Percentiles rank a stretch among this genome's conserved stretches.
Conservation (phyloP, 2,888 invertebrate genomes). For the Elegia similella region DNA sequence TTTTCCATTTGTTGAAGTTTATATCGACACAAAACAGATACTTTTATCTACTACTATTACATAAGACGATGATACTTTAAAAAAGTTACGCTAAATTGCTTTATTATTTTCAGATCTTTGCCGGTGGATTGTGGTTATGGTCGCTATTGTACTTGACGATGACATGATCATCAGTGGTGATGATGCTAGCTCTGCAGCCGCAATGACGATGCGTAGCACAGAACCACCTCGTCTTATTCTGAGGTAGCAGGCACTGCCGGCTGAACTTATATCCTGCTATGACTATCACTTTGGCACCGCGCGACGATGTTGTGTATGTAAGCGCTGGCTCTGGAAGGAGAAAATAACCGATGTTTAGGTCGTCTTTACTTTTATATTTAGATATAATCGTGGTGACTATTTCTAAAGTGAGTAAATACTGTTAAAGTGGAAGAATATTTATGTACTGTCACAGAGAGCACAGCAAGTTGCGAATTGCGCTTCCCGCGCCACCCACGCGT, state of each 20-base stretch:
- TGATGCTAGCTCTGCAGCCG: constrained; percentile 37
- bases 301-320: background rate
- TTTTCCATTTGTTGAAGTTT: too few relatives aligned
- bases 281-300: background rate
- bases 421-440: too few relatives aligned
- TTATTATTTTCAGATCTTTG: background rate
- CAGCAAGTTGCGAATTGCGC: too few relatives aligned
- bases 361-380: too few relatives aligned
- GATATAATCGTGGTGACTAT: too few relatives aligned
- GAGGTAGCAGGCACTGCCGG: background rate
- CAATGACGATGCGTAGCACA: constrained; percentile 34
- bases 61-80: background rate
- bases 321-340: background rate
- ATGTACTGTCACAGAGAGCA: too few relatives aligned
- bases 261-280: background rate
- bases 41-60: background rate
- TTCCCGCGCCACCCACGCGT: too few relatives aligned
- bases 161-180: constrained; percentile 25
- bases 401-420: too few relatives aligned
- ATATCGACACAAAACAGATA: too few relatives aligned
- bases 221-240: constrained; percentile 19
- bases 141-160: constrained; percentile 4
- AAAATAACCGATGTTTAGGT: background rate
- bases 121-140: constrained; percentile 20
- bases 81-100: background rate